Evolutionary conservation across 2,797 vertebrate genomes (phyloP).

Genomic region (Crocodylus rhombifer): DNA sequence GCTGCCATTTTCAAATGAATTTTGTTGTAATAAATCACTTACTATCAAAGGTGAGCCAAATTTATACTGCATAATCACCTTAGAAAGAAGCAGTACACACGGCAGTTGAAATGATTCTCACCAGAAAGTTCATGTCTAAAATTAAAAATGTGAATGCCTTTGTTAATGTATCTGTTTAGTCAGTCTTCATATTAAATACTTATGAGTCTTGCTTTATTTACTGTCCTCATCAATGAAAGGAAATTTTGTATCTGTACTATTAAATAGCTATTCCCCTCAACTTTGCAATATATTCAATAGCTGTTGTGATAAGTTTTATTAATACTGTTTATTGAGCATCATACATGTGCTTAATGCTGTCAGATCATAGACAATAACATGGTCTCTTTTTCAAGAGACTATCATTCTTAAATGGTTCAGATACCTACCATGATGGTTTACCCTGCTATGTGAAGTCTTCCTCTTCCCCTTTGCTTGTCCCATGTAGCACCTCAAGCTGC

Average conservation of each 20-base stretch:
- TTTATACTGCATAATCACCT: neutral
- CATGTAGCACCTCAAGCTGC: neutral
- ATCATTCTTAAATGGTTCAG: neutral
- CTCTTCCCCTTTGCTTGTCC: neutral
- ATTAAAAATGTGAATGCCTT: neutral
- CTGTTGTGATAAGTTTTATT: neutral
- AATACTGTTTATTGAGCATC: neutral
- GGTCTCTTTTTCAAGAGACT: neutral
- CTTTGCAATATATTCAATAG: neutral
- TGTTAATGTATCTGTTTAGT: neutral
- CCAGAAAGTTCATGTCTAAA: constrained; percentile 19
- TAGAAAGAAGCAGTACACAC: neutral
- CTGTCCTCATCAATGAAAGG: neutral
- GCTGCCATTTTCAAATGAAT: constrained; percentile 3
- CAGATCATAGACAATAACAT: neutral
- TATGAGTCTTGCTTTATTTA: constrained; percentile 13
- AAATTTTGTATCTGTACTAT: neutral
- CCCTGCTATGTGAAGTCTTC: constrained; percentile 11
- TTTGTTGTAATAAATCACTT: constrained; percentile 36
- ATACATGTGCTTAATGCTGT: neutral
- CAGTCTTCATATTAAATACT: constrained; percentile 36
- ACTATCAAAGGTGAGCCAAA: neutral
- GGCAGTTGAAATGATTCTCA: neutral
- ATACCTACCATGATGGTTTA: neutral
- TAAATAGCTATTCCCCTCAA: constrained; percentile 10